phyloP scores from a whole-genome alignment of 2,888 invertebrate species.

The Gastrophysa polygoni region DNA sequence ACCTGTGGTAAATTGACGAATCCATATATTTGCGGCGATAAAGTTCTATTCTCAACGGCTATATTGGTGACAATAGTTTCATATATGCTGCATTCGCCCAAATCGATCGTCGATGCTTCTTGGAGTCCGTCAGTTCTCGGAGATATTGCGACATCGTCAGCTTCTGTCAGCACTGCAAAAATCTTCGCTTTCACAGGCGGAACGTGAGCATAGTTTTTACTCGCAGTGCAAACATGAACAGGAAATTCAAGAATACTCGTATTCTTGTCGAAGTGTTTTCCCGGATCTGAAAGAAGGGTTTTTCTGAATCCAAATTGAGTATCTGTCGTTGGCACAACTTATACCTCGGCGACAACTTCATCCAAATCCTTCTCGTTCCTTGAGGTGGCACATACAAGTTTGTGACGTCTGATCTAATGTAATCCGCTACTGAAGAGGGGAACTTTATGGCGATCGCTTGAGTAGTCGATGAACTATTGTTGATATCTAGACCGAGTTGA shows the following conservation, averaged over 20 bases:
- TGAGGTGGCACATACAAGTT: constrained; percentile 33
- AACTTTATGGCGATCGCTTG: constrained; percentile 37
- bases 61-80: constrained; percentile 38
- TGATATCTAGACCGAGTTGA: constrained; percentile 35
- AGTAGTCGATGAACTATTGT: constrained; percentile 33
- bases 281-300: constrained; percentile 11
- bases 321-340: background rate
- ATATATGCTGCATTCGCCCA: constrained; percentile 37
- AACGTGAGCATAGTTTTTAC: constrained; percentile 32
- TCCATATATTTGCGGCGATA: constrained; percentile 36
- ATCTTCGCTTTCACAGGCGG: constrained; percentile 33
- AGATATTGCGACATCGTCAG: constrained; percentile 28
- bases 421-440: constrained; percentile 32
- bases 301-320: constrained; percentile 25
- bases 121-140: constrained; percentile 12
- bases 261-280: constrained; percentile 25
- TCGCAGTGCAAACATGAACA: constrained; percentile 29
- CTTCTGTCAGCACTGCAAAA: constrained; percentile 35
- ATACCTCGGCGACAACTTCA: constrained; percentile 39
- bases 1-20: constrained; percentile 41
- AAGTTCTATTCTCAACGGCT: constrained; percentile 32
- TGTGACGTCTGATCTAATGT: constrained; percentile 29
- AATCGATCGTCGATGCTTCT: constrained; percentile 30
- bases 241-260: constrained; percentile 37
- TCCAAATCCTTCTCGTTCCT: constrained; percentile 30